Base-by-base conservation (phyloP, 1,140 invertebrate species). In the Drepana arcuata region DNA sequence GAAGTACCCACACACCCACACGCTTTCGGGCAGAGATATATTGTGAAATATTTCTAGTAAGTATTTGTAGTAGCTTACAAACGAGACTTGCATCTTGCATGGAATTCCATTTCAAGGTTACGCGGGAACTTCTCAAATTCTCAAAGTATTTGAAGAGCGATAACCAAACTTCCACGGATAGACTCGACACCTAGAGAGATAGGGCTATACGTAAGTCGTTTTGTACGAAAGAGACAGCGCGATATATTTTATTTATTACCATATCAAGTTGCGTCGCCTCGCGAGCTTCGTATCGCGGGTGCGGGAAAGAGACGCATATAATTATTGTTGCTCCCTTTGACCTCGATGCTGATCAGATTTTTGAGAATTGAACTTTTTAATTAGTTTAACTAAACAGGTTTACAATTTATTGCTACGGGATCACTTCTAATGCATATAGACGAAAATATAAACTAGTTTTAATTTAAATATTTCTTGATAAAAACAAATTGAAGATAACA, bases 101-200 rank as follows among this genome's bases (percentile, higher is more conserved):
- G 57, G 63, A 67, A 72, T 73, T 64, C 49, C 61, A 58, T 57
- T 77, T 67, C 74, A 79, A 79, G 72, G 74, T 79, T 67, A 73
- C 43, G 66, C 61, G 56, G 43, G 65, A 75, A 69, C 66, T 73
- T 73, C 68, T 55, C 60, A 69, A 60, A 41, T 49, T 5, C 18
- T 21, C 4, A 46, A 71, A 74, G 63, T 74, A 77, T 80, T 77
- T 71, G 64, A 65, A 68, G 47, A 75, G 54, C 68, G 68, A 73
- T 71, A 74, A 72, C 59, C 53, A 45, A 66, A 62, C 34, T 51
- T 52, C 65, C 52, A 50, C 45, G 52, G 56, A 62, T 62, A 61
- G 42, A 57, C 49, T 56, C 48, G 63, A 41, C 21, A 37, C 7
- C 14, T 57, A 74, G 16, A 47, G 48, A 47, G 56, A 68, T 27